Conservation (phyloP, 2,113 vertebrate species). For the Steatornis caripensis region DNA sequence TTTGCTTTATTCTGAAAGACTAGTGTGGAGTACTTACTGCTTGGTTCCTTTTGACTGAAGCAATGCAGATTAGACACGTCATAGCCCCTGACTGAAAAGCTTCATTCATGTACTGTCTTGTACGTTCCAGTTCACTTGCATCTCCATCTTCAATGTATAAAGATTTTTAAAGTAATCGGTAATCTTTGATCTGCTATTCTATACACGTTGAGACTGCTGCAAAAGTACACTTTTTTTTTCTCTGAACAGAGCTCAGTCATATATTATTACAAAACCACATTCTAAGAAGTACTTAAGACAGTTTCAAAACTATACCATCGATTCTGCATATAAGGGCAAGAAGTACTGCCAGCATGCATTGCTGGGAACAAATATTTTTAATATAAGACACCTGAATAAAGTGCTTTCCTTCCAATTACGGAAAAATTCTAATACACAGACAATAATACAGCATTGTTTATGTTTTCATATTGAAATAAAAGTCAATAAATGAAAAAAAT, state of each 20-base stretch:
- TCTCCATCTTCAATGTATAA: slow-evolving; percentile 82
- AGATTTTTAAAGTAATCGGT: slow-evolving; percentile 13
- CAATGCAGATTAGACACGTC: slow-evolving; percentile 96
- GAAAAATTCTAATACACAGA: background rate
- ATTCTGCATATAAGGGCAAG: background rate
- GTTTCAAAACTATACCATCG: background rate
- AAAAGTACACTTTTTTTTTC: background rate
- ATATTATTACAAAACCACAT: background rate
- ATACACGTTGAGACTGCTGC: background rate
- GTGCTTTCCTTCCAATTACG: background rate
- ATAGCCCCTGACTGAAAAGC: slow-evolving; percentile 91
- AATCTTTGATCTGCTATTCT: background rate
- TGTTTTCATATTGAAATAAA: background rate
- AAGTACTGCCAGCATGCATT: background rate
- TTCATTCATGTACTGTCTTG: slow-evolving; percentile 90
- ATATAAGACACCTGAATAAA: background rate
- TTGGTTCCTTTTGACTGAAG: slow-evolving; percentile 91
- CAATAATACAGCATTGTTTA: background rate
- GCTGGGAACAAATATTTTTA: background rate
- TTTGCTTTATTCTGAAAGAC: background rate
- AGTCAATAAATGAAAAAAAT: background rate
- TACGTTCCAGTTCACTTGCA: slow-evolving; percentile 80
- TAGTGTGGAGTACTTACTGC: slow-evolving; percentile 77
- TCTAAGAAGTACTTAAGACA: background rate
- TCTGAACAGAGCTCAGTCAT: background rate